Evolutionary conservation across 2,888 invertebrate species (phyloP), one percentile per base, ranked within the genome.

Genomic region (Trissolcus japonicus): DNA sequence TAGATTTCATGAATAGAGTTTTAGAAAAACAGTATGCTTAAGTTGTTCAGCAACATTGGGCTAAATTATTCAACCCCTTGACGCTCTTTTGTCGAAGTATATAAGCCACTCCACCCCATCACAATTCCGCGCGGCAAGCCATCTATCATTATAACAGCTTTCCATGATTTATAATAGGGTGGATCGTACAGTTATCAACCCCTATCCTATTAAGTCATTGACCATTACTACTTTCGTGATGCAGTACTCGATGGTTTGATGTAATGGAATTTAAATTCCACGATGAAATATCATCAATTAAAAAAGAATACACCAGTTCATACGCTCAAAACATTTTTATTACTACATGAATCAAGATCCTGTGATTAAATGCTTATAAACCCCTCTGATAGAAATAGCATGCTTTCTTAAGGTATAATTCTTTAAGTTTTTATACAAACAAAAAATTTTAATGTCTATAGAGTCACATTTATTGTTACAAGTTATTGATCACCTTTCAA

Each of bases 131-230:
- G 72, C 75, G 62, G 48, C 63, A 41, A 66, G 66, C 66, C 67
- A 78, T 78, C 78, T 69, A 78, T 78, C 78, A 78, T 75, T 78
- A 75, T 78, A 78, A 78, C 78, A 78, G 75, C 78, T 72, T 78
- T 68, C 74, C 68, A 78, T 78, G 75, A 78, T 78, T 78, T 75
- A 72, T 78, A 78, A 75, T 78, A 72, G 78, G 75, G 78, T 65
- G 75, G 76, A 75, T 66, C 72, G 50, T 57, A 72, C 78, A 78
- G 72, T 72, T 72, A 78, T 76, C 78, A 72, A 68, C 78, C 75
- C 75, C 75, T 75, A 72, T 68, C 78, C 72, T 75, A 78, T 78
- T 78, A 75, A 78, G 78, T 78, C 78, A 78, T 78, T 78, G 78
- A 75, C 78, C 75, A 78, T 78, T 75, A 74, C 69, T 75, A 76